Evolutionary conservation across 1,140 invertebrate genomes (phyloP).

Genomic region (Conopomorpha cramerella): DNA sequence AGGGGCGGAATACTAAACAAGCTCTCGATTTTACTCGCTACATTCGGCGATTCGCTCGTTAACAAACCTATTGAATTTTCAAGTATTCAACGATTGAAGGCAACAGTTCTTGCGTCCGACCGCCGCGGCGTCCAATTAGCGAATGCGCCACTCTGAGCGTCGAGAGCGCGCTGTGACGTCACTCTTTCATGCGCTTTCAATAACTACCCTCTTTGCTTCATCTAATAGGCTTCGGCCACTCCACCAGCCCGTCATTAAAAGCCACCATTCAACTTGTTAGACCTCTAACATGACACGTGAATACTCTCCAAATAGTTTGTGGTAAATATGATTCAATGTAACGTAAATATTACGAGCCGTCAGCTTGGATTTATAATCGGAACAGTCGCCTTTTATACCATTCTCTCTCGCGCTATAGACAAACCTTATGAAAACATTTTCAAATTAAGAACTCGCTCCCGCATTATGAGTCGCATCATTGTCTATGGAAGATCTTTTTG

Average conservation of each 20-base stretch:
- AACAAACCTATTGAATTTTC: constrained; percentile 56
- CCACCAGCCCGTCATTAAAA: constrained; percentile 54
- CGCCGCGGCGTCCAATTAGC: constrained; percentile 57
- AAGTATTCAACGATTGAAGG: constrained; percentile 57
- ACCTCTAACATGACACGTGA: constrained; percentile 19
- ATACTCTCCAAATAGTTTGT: neutral
- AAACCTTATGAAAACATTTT: constrained; percentile 61
- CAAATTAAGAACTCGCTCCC: constrained; percentile 57
- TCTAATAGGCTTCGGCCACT: constrained; percentile 47
- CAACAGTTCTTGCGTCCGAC: constrained; percentile 52
- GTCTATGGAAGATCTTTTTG: constrained; percentile 51
- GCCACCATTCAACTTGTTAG: constrained; percentile 41
- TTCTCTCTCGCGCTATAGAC: constrained; percentile 45
- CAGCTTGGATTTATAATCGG: too few species aligned
- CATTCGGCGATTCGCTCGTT: constrained; percentile 52
- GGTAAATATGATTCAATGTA: constrained; percentile 41
- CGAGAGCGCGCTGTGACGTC: constrained; percentile 53
- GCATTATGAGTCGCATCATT: constrained; percentile 56
- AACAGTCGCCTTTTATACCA: constrained; percentile 53
- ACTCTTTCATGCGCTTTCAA: constrained; percentile 53
- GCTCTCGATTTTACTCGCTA: constrained; percentile 37
- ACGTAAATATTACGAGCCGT: constrained; percentile 46
- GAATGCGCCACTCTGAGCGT: constrained; percentile 49
- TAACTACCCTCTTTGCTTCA: constrained; percentile 54
- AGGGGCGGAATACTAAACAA: neutral